Conservation (phyloP, 2,113 vertebrate genomes). For the Lamprologus callipterus region DNA sequence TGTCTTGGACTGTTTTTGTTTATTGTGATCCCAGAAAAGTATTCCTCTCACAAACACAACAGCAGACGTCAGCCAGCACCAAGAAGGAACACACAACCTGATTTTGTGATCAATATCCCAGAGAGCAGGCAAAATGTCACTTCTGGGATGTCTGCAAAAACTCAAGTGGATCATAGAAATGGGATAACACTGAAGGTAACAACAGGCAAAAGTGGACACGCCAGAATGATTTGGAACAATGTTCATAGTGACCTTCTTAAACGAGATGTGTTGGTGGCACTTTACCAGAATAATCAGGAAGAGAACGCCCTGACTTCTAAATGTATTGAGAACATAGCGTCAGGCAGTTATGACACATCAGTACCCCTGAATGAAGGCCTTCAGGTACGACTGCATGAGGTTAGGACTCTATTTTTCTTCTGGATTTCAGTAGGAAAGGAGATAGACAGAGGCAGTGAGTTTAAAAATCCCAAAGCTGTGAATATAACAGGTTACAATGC, state of each 20-base stretch:
- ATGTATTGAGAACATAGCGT: neutral
- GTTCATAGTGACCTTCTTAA: neutral
- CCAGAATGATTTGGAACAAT: conserved; percentile 12
- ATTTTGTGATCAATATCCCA: neutral
- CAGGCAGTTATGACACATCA: neutral
- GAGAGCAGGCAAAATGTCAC: neutral
- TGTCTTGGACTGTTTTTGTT: conserved; percentile 38
- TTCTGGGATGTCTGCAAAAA: fast-evolving
- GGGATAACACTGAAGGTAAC: neutral
- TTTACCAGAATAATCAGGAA: neutral
- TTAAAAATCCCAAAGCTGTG: neutral
- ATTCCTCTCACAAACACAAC: neutral
- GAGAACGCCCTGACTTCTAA: neutral
- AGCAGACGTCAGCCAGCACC: neutral
- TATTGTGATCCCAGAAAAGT: conserved; percentile 28
- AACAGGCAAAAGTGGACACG: neutral
- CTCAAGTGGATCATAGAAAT: fast-evolving
- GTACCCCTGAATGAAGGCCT: conserved; percentile 24
- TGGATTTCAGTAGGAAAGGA: neutral
- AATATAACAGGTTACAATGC: neutral
- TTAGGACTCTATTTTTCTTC: neutral
- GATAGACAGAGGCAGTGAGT: conserved; percentile 5
- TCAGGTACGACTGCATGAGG: conserved; percentile 27
- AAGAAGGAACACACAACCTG: neutral
- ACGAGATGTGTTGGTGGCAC: neutral